Evolutionary conservation across 1,140 invertebrate species (phyloP).

Genomic region (Drosophila novamexicana): DNA sequence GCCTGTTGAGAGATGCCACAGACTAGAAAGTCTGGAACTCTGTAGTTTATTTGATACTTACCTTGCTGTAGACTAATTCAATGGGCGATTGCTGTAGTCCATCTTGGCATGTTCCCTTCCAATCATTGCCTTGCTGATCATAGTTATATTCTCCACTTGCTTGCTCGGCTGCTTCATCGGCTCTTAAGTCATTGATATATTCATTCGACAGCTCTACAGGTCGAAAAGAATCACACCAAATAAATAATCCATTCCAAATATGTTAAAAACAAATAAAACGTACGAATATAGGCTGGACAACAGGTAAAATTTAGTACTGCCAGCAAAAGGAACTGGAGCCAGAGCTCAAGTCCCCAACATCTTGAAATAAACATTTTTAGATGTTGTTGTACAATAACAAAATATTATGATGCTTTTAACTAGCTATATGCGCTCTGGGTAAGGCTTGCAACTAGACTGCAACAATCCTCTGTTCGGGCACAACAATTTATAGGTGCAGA

Average conservation of each 20-base stretch:
- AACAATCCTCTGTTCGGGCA: slow-evolving; percentile 9
- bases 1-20: slow-evolving; percentile 11
- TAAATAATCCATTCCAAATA: neutral
- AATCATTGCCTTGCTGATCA: slow-evolving; percentile 66
- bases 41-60: slow-evolving; percentile 12
- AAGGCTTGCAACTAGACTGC: slow-evolving; percentile 51
- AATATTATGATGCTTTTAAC: too few relatives aligned
- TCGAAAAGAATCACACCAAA: neutral
- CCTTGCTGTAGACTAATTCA: slow-evolving; percentile 20
- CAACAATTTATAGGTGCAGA: slow-evolving; percentile 57
- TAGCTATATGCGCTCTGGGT: slow-evolving; percentile 39
- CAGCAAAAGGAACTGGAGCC: slow-evolving; percentile 25
- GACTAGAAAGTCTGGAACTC: neutral
- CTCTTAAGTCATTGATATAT: slow-evolving; percentile 41
- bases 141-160: slow-evolving; percentile 62
- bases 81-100: slow-evolving; percentile 58
- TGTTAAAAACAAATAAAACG: neutral
- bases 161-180: slow-evolving; percentile 30
- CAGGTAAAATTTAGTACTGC: slow-evolving; percentile 6
- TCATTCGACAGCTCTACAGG: slow-evolving; percentile 34
- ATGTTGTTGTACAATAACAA: neutral
- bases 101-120: slow-evolving; percentile 50
- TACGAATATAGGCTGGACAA: slow-evolving; percentile 28
- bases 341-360: slow-evolving; percentile 1
- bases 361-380: slow-evolving; percentile 25